These are phyloP conservation scores for Brachypodius melanocephalos DNA, from an alignment of 2,113 vertebrate species.

Conservation along the genomic window DNA sequence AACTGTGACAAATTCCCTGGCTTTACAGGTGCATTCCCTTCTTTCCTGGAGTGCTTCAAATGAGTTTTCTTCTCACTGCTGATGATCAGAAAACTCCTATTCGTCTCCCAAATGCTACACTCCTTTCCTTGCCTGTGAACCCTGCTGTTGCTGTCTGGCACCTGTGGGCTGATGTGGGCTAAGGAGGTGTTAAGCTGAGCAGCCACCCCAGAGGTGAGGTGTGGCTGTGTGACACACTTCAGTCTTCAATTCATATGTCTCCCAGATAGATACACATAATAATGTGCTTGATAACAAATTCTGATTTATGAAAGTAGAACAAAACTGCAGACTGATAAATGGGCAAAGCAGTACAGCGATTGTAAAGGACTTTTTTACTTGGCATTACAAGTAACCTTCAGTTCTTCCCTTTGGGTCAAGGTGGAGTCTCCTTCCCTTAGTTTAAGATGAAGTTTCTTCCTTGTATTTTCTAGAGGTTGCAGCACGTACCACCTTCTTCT, in stretches of 20 bases:
- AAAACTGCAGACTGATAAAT: neutral
- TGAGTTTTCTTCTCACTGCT: neutral
- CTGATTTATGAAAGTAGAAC: neutral
- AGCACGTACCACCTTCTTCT: neutral
- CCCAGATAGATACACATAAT: neutral
- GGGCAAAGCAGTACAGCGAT: neutral
- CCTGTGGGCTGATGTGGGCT: neutral
- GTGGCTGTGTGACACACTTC: neutral
- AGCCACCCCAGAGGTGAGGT: neutral
- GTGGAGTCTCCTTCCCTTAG: neutral
- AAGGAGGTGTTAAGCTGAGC: neutral
- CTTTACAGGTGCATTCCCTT: neutral
- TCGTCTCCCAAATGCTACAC: neutral
- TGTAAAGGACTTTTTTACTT: neutral
- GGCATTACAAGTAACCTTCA: neutral
- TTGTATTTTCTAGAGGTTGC: neutral
- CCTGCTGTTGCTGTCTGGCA: neutral
- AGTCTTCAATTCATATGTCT: neutral
- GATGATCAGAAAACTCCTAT: neutral
- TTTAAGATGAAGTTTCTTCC: neutral
- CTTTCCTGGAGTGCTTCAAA: neutral
- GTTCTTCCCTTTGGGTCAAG: neutral
- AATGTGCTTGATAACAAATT: neutral
- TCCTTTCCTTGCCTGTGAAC: neutral
- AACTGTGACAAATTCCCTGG: neutral